Base-by-base conservation (phyloP, 1,140 invertebrate species). In the Marisa cornuarietis region DNA sequence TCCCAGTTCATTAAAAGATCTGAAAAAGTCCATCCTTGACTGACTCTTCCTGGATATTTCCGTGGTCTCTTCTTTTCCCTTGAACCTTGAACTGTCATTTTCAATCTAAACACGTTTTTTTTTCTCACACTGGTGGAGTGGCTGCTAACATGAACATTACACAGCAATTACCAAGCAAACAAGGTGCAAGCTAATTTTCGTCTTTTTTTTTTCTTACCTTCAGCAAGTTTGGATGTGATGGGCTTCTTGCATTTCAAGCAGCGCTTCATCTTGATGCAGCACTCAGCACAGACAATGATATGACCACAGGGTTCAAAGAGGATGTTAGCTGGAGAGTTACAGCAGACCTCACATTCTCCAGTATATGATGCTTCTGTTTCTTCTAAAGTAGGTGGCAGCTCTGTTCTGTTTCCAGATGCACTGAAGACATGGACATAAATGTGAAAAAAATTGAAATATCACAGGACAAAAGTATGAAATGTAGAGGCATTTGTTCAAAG, bases 201-300 rank as follows among this genome's bases (percentile, higher is more conserved):
- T 22, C 66, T 68, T 20, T 51, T 18, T 54, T 51, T 51, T 52
- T 26, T 63, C 16, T 49, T 24, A 89, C 88, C 88, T 84, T 76
- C 71, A 26, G 81, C 82, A 68, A 84, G 83, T 71, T 94, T 92
- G 75, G 91, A 91, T 74, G 92, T 91, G 58, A 95, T 94, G 10
- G 91, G 82, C 51, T 91, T 88, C 58, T 94, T 93, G 87, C 95
- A 96, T 58, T 92, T 91, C 31, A 96, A 88, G 89, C 95, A 96
- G 89, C 95, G 96, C 87, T 96, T 96, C 93, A 96, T 95, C 58
- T 95, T 92, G 22, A 93, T 90, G 73, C 94, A 94, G 89, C 95
- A 96, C 78, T 96, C 95, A 83, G 93, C 93, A 88, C 95, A 96
- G 4, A 94, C 93, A 24, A 95, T 93, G 85, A 92, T 92, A 89